A percentile compares a stretch with the other conserved stretches of the same genome.
These are phyloP conservation scores for Silvanus unidentatus DNA, from an alignment of 2,888 invertebrate genomes.

Conservation along the genomic window DNA sequence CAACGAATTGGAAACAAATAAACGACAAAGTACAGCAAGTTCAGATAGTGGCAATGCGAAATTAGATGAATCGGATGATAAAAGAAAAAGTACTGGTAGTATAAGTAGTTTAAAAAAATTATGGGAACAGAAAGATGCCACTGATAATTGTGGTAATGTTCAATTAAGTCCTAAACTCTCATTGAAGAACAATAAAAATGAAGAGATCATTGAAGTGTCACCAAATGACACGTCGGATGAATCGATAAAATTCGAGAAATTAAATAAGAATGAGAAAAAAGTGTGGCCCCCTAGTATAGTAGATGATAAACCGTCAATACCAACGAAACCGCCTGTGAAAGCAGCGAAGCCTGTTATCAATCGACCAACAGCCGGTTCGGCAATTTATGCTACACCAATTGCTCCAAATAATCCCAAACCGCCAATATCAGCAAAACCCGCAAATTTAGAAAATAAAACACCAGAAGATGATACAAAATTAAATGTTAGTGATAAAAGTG, in stretches of 20 bases:
- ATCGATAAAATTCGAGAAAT: slow-evolving; percentile 31
- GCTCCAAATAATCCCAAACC: slow-evolving; percentile 42
- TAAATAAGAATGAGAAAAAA: slow-evolving; percentile 45
- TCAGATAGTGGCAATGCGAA: slow-evolving; percentile 44
- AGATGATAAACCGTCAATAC: slow-evolving; percentile 64
- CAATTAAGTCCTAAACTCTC: slow-evolving; percentile 63
- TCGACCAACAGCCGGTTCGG: slow-evolving; percentile 49
- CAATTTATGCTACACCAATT: slow-evolving; percentile 77
- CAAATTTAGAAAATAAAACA: slow-evolving; percentile 41
- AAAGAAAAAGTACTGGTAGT: slow-evolving; percentile 85
- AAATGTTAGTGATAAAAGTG: slow-evolving; percentile 42
- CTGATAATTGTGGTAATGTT: slow-evolving; percentile 47
- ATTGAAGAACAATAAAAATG: slow-evolving; percentile 47
- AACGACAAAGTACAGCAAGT: slow-evolving; percentile 47
- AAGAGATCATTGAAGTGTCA: slow-evolving; percentile 44
- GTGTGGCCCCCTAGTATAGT: slow-evolving; percentile 50
- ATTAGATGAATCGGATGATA: slow-evolving; percentile 65
- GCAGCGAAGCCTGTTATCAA: slow-evolving; percentile 54
- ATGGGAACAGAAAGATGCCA: slow-evolving; percentile 77
- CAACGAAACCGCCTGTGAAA: slow-evolving; percentile 61
- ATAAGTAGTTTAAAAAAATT: slow-evolving; percentile 87
- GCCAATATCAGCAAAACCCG: slow-evolving; percentile 49
- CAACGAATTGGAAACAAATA: slow-evolving; percentile 40
- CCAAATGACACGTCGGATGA: slow-evolving; percentile 44
- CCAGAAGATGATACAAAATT: slow-evolving; percentile 43